Evolutionary conservation across 2,888 invertebrate species (phyloP).

Genomic region (Philereme transversata): DNA sequence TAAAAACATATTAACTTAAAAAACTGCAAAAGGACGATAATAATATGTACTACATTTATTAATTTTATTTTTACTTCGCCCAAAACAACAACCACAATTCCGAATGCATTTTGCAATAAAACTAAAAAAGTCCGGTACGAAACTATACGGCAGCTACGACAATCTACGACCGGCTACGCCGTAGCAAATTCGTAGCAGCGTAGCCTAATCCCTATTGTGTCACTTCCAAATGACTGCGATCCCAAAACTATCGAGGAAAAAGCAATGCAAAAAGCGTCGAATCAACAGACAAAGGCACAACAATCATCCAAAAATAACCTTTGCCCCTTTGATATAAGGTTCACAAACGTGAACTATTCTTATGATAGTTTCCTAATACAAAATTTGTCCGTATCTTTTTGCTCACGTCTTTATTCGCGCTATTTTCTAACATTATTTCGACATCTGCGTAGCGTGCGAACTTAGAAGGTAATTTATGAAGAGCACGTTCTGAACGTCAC

Average conservation of each 20-base stretch:
- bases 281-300: conserved; percentile 31
- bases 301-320: conserved; percentile 14
- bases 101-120: too few relatives aligned
- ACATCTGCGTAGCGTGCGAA: conserved; percentile 35
- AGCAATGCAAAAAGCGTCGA: conserved; percentile 35
- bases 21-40: too few relatives aligned
- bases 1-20: too few relatives aligned
- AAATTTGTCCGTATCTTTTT: conserved; percentile 31
- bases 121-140: too few relatives aligned
- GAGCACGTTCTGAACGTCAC: conserved; percentile 43
- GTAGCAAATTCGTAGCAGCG: conserved; percentile 30
- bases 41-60: too few relatives aligned
- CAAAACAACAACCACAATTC: too few relatives aligned
- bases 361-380: conserved; percentile 21
- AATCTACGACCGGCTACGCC: conserved; percentile 28
- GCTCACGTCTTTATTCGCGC: conserved; percentile 36
- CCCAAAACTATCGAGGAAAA: conserved; percentile 39
- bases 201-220: conserved; percentile 36
- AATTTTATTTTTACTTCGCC: too few relatives aligned
- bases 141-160: conserved; percentile 1
- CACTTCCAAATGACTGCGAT: conserved; percentile 39
- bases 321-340: conserved; percentile 25
- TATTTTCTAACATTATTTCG: conserved; percentile 38
- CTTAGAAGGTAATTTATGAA: conserved; percentile 49
- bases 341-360: conserved; percentile 8